A percentile compares a stretch with the other conserved stretches of the same genome.
phyloP scores from a whole-genome alignment of 2,113 vertebrate genomes.

The Poeciliopsis turrubarensis region DNA sequence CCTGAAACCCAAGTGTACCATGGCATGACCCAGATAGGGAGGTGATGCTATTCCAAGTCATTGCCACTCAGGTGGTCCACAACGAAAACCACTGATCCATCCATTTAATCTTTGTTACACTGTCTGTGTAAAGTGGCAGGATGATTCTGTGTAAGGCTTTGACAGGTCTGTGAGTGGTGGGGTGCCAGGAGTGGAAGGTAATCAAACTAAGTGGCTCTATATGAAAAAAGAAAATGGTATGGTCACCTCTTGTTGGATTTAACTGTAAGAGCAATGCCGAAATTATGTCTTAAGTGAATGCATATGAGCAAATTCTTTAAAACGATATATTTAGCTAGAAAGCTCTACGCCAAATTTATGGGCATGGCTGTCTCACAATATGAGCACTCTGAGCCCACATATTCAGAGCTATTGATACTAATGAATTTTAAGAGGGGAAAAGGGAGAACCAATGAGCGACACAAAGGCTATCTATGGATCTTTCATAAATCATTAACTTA shows the following conservation, averaged over 20 bases:
- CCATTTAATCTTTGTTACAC: conserved; percentile 62
- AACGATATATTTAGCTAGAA: conserved; percentile 30
- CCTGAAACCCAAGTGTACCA: conserved; percentile 60
- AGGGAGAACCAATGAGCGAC: background rate
- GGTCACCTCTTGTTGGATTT: conserved; percentile 54
- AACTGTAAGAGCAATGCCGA: conserved; percentile 52
- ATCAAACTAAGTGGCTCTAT: conserved; percentile 74
- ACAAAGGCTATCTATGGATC: conserved; percentile 5
- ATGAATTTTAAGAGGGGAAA: background rate
- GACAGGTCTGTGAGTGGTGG: conserved; percentile 24
- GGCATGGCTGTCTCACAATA: conserved; percentile 11
- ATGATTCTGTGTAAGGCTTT: conserved; percentile 31
- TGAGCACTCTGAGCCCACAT: conserved; percentile 2
- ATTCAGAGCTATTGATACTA: conserved; percentile 3
- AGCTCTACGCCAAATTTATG: conserved; percentile 16
- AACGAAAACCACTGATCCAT: conserved; percentile 57
- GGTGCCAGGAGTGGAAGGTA: conserved; percentile 47
- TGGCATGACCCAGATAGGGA: conserved; percentile 72
- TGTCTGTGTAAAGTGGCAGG: conserved; percentile 38
- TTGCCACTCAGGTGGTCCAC: conserved; percentile 69
- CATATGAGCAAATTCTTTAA: conserved; percentile 5
- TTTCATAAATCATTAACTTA: conserved; percentile 40
- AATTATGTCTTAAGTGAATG: conserved; percentile 31
- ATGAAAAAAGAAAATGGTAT: conserved; percentile 63
- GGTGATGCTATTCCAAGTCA: conserved; percentile 61